Conservation (phyloP, 2,113 vertebrate genomes). For the Mirounga angustirostris region DNA sequence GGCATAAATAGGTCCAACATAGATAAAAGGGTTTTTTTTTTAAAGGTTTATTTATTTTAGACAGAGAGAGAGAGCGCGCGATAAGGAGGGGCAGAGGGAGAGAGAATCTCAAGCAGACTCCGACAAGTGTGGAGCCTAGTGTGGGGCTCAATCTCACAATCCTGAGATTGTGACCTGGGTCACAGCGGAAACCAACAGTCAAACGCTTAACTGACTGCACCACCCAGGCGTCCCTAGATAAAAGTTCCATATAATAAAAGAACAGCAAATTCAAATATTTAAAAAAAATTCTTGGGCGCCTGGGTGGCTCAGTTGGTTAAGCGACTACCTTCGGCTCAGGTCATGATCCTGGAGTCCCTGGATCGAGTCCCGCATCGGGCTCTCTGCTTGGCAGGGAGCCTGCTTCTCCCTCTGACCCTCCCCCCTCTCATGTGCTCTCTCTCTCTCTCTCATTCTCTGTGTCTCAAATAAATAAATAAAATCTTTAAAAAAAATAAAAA, state of each 20-base stretch:
- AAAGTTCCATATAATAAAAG: neutral
- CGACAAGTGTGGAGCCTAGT: neutral
- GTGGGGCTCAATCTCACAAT: neutral
- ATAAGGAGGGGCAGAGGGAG: neutral
- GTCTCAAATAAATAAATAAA: no score
- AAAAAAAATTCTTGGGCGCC: neutral
- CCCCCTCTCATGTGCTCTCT: no score
- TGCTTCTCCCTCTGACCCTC: no score
- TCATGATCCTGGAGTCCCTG: no score
- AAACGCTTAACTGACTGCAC: neutral
- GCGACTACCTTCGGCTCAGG: no score
- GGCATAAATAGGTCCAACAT: neutral
- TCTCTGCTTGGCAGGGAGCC: no score
- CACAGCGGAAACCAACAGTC: neutral
- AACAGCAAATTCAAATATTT: neutral
- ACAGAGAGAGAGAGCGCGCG: neutral
- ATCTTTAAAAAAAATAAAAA: no score
- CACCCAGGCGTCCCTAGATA: neutral
- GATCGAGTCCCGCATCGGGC: no score
- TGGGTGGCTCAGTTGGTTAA: no score
- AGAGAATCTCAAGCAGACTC: neutral
- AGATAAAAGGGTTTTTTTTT: neutral
- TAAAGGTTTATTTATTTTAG: neutral
- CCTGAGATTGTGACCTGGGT: neutral
- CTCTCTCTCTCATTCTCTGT: no score